These are phyloP conservation scores for Chaunax sp. DNA, from an alignment of 2,797 vertebrate species.

Conservation along the genomic window DNA sequence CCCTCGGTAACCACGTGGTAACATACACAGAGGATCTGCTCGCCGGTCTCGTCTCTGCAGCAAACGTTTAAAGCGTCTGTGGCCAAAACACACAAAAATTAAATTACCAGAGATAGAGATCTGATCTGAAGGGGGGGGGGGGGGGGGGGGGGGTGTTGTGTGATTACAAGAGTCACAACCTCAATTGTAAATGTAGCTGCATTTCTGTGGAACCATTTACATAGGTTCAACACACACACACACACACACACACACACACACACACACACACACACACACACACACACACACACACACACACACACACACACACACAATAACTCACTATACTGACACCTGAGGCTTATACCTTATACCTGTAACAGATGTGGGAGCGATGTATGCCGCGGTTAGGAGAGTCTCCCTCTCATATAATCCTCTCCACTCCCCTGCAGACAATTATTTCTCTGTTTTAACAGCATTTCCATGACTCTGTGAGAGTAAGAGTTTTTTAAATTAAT, in stretches of 20 bases:
- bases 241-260: neutral
- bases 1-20: slow-evolving; percentile 53
- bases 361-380: slow-evolving; percentile 14
- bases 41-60: slow-evolving; percentile 33
- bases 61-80: neutral
- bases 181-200: slow-evolving; percentile 48
- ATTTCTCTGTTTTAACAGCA: neutral
- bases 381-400: slow-evolving; percentile 27
- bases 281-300: too few species aligned
- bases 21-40: slow-evolving; percentile 42
- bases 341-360: slow-evolving; percentile 19
- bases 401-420: slow-evolving; percentile 15
- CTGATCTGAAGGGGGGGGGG: slow-evolving; percentile 40
- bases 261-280: neutral
- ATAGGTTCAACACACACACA: slow-evolving; percentile 8
- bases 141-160: too few species aligned
- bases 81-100: slow-evolving; percentile 13
- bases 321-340: slow-evolving; percentile 42
- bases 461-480: neutral
- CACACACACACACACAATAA: neutral
- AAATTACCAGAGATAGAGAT: slow-evolving; percentile 53
- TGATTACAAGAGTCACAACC: slow-evolving; percentile 50
- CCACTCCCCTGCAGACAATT: slow-evolving; percentile 5
- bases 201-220: slow-evolving; percentile 52
- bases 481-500: neutral